Evolutionary conservation across 2,888 invertebrate genomes (phyloP), one percentile per base, ranked within the genome.

Genomic region (Allygus modestus): DNA sequence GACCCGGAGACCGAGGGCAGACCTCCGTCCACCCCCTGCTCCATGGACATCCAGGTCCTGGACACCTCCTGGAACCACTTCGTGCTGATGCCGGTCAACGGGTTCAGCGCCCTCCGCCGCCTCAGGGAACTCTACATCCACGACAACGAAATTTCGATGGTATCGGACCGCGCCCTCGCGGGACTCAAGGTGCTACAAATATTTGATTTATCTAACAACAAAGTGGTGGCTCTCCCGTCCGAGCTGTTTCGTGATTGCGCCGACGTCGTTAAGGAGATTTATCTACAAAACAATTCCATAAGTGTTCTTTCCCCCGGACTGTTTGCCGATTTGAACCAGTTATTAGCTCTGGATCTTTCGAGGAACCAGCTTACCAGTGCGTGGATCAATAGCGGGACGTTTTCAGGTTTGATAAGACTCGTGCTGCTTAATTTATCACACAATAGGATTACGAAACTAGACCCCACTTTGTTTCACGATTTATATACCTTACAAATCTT

Each of bases 211-310:
- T 97, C 97, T 43, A 96, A 96, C 89, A 98, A 98, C 91, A 95
- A 96, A 92, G 94, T 98, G 87, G 96, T 96, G 54, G 96, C 96
- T 82, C 92, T 98, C 87, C 98, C 98, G 65, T 94, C 96, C 86
- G 95, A 96, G 89, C 91, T 98, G 87, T 97, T 98, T 89, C 93
- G 93, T 89, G 97, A 97, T 91, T 94, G 94, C 89, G 92, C 94
- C 81, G 94, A 94, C 87, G 94, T 95, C 86, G 94, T 98, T 88
- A 96, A 96, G 91, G 97, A 97, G 91, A 94, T 98, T 89, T 96
- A 97, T 91, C 91, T 97, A 89, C 96, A 97, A 91, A 97, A 97
- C 91, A 98, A 98, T 92, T 96, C 97, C 28, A 95, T 98, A 88
- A 95, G 95, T 90, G 95, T 95, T 69, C 92, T 98, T 87, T 96